These are phyloP conservation scores for Diplosoma virens DNA, from an alignment of 23 tunicate species.

Conservation along the genomic window DNA sequence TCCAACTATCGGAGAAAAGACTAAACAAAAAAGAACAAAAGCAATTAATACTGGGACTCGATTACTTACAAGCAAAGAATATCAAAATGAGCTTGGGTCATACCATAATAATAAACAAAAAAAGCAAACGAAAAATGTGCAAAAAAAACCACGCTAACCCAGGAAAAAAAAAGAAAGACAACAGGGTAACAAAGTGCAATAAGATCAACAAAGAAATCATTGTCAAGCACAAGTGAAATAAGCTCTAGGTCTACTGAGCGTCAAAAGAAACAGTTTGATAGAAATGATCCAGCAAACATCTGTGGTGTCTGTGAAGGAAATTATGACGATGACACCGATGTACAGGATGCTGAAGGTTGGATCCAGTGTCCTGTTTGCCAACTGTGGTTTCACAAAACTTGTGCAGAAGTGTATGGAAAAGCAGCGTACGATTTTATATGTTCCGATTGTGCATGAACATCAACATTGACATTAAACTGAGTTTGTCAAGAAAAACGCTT, in stretches of 20 bases:
- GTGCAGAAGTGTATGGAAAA: conserved; percentile 6
- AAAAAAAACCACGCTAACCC: background rate
- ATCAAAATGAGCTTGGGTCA: conserved; percentile 11
- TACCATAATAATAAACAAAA: conserved; percentile 11
- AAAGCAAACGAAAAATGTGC: conserved; percentile 12
- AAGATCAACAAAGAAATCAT: background rate
- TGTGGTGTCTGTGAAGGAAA: conserved; percentile 17
- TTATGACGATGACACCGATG: conserved; percentile 3
- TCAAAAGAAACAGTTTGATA: background rate
- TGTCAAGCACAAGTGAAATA: background rate
- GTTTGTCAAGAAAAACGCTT: background rate
- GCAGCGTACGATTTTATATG: background rate
- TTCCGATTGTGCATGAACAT: conserved; percentile 1
- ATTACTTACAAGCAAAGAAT: conserved; percentile 6
- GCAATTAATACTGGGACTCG: conserved; percentile 13
- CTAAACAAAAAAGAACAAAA: background rate
- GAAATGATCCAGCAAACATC: conserved; percentile 18
- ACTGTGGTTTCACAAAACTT: conserved; percentile 8
- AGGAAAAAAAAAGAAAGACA: background rate
- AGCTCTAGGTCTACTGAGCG: conserved; percentile 5
- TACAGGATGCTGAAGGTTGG: conserved; percentile 10
- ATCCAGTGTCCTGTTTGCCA: background rate
- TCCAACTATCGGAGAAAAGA: conserved; percentile 1
- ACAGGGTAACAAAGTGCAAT: conserved; percentile 14
- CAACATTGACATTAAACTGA: background rate